Percentiles rank a stretch among this genome's conserved stretches.
Evolutionary conservation across 2,113 vertebrate genomes (phyloP).

Genomic region (Lichenostomus cassidix): DNA sequence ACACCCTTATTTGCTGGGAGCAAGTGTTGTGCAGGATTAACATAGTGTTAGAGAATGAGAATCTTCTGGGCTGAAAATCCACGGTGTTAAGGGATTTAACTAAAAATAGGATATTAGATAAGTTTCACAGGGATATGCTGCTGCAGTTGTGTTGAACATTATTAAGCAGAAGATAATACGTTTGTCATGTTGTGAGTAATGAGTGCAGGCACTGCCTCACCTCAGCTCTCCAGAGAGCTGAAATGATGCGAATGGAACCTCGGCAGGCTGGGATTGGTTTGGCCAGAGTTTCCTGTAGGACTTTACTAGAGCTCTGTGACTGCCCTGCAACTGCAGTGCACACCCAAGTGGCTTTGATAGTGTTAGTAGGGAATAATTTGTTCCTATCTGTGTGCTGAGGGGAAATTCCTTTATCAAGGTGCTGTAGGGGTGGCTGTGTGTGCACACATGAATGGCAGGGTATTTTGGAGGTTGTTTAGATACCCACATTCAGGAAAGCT

Average conservation of each 20-base stretch:
- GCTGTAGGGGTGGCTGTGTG: not conserved
- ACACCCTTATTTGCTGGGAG: not conserved
- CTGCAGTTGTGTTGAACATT: not conserved
- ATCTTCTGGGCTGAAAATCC: slow-evolving; percentile 37
- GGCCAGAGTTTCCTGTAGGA: not conserved
- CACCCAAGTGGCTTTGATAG: not conserved
- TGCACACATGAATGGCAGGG: not conserved
- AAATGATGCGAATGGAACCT: not conserved
- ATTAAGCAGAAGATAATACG: slow-evolving; percentile 4
- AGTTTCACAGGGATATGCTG: slow-evolving; percentile 1
- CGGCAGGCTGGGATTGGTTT: not conserved
- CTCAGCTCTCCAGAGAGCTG: not conserved
- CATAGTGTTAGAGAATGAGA: slow-evolving; percentile 26
- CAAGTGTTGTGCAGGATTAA: slow-evolving; percentile 1
- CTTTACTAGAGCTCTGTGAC: not conserved
- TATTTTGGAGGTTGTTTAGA: not conserved
- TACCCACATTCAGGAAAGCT: not conserved
- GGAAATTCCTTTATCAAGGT: not conserved
- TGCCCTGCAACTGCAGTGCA: not conserved
- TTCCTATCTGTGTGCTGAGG: not conserved
- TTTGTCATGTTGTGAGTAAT: slow-evolving; percentile 1
- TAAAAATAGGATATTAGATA: slow-evolving; percentile 34
- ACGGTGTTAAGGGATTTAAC: slow-evolving; percentile 42
- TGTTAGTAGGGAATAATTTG: not conserved
- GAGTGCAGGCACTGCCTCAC: not conserved